Evolutionary conservation across 2,888 invertebrate species (phyloP), one percentile per base, ranked within the genome.

Genomic region (Tigriopus californicus): DNA sequence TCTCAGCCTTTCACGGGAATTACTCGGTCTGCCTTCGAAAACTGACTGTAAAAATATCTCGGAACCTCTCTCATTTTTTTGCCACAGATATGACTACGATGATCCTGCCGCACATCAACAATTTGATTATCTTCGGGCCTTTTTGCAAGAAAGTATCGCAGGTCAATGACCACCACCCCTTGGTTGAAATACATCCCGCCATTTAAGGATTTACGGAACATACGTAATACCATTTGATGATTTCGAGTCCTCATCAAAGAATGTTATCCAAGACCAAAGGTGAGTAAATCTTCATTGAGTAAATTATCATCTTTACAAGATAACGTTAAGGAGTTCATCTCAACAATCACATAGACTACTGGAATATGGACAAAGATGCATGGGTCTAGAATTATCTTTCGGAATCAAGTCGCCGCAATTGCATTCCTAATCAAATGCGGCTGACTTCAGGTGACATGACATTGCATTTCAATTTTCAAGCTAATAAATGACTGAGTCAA

Each of bases 71-170:
- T 33, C 8, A 33, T 33, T 33, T 33, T 33, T 4, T 44, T 5
- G 5, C 18, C 18, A n/a, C 44, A 40, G 54, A 8, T 54, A 54
- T 22, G 41, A 15, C 1, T 54, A 41, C 41, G 54, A 41, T 4
- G 54, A 54, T 40, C 40, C 54, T 18, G 54, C 33, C 11, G 18
- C 41, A n/a, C 33, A 54, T 18, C 33, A 54, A 18, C 54, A 54
- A 41, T 54, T 54, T 41, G 54, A 41, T 2, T 54, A 54, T 15
- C 22, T 54, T n/a, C 33, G 41, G n/a, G 13, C 41, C n/a, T 40
- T 54, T 3, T 40, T 54, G n/a, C 40, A 41, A 40, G 54, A 54
- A 4, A 25, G 18, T 1, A 18, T 33, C 6, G 41, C 41, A 8
- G 54, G 33, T 6, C 54, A 18, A 25, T 54, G 18, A 54, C 54